A percentile compares a stretch with the other conserved stretches of the same genome.
These are phyloP conservation scores for Arrhamphus sclerolepis DNA, from an alignment of 2,797 vertebrate genomes.

Conservation along the genomic window DNA sequence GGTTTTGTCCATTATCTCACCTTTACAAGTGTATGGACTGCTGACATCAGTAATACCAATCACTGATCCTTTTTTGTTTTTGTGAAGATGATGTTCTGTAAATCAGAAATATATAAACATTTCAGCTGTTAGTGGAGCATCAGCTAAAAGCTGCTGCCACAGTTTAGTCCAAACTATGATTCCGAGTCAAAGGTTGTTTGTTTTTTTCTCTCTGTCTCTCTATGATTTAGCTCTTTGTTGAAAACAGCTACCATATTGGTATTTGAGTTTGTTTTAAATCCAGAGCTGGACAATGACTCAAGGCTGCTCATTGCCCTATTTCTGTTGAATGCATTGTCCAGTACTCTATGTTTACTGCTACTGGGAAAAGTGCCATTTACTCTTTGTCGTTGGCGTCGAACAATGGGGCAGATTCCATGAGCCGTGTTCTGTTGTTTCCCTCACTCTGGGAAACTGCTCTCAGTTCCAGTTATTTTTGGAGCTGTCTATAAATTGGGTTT, in stretches of 20 bases:
- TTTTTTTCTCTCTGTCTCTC: conserved; percentile 4
- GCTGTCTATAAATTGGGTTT: conserved; percentile 52
- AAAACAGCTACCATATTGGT: conserved; percentile 46
- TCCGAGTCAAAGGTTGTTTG: conserved; percentile 25
- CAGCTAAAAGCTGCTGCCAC: conserved; percentile 35
- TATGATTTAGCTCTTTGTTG: conserved; percentile 53
- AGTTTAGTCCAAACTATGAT: conserved; percentile 30
- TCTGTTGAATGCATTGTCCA: conserved; percentile 70
- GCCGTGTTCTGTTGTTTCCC: conserved; percentile 72
- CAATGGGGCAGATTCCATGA: conserved; percentile 79
- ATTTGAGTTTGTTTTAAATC: conserved; percentile 60
- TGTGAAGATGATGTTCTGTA: conserved; percentile 27
- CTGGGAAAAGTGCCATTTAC: conserved; percentile 77
- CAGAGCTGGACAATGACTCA: conserved; percentile 66
- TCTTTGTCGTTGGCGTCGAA: conserved; percentile 66
- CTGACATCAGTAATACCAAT: conserved; percentile 9
- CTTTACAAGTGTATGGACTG: conserved; percentile 29
- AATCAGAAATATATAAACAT: conserved; percentile 44
- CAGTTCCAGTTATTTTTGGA: conserved; percentile 68
- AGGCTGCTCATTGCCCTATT: conserved; percentile 60
- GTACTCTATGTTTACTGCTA: conserved; percentile 65
- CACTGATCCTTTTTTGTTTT: conserved; percentile 2
- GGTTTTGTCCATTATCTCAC: conserved; percentile 42
- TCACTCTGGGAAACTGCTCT: conserved; percentile 63
- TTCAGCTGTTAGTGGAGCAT: conserved; percentile 46